phyloP scores from a whole-genome alignment of 1,140 invertebrate species.

The Augochlora pura region DNA sequence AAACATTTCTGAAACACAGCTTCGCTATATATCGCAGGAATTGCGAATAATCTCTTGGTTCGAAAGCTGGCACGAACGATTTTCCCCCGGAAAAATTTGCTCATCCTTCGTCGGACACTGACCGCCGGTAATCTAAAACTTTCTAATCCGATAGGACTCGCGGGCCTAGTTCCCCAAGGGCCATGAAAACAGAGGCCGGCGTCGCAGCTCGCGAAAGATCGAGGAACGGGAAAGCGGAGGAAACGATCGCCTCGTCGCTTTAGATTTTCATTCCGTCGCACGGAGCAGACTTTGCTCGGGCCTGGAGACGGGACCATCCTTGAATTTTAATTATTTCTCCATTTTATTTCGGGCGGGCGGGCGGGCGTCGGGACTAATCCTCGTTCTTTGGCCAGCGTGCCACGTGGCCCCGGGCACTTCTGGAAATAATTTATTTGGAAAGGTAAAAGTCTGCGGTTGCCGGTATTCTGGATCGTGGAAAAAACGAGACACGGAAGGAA shows the following conservation, averaged over 20 bases:
- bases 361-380: conserved; percentile 3
- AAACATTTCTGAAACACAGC: too few relatives aligned
- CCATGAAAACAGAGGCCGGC: too few relatives aligned
- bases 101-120: too few relatives aligned
- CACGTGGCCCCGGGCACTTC: conserved; percentile 15
- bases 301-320: neutral
- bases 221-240: neutral
- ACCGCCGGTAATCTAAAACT: too few relatives aligned
- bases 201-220: neutral
- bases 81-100: too few relatives aligned
- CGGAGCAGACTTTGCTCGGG: too few relatives aligned
- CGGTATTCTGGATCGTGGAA: conserved; percentile 4
- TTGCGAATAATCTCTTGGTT: too few relatives aligned
- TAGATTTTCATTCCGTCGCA: neutral
- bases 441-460: neutral
- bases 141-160: too few relatives aligned
- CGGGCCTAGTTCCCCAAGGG: too few relatives aligned
- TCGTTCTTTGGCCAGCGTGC: neutral
- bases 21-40: too few relatives aligned
- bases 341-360: neutral
- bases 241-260: neutral
- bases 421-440: conserved; percentile 24
- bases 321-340: conserved; percentile 38
- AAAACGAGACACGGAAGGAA: neutral
- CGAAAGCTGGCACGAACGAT: too few relatives aligned